phyloP scores from a whole-genome alignment of 2,797 vertebrate genomes.

The Sebastes nivosus region DNA sequence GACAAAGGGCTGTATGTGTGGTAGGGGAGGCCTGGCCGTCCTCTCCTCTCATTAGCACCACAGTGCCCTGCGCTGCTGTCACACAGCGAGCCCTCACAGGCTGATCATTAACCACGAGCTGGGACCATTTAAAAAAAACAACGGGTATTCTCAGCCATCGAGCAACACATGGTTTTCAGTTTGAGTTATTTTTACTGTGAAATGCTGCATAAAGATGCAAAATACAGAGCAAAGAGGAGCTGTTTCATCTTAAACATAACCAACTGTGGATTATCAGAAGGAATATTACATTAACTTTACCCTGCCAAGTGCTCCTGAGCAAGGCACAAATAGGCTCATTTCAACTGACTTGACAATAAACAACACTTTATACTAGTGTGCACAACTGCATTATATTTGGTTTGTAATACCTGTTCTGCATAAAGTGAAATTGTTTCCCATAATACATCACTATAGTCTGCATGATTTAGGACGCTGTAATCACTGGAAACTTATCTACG shows the following conservation, averaged over 20 bases:
- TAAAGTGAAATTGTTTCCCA: background rate
- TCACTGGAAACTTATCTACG: background rate
- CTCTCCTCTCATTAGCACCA: conserved; percentile 83
- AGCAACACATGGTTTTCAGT: background rate
- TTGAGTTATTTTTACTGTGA: background rate
- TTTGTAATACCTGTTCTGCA: background rate
- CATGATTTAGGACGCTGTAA: background rate
- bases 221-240: background rate
- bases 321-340: background rate
- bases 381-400: background rate
- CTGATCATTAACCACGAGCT: conserved; percentile 77
- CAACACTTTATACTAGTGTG: background rate
- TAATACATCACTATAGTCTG: background rate
- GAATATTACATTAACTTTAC: background rate
- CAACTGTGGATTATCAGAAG: background rate
- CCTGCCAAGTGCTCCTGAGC: background rate
- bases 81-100: conserved; percentile 76
- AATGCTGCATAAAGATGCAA: background rate
- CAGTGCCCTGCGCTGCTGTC: conserved; percentile 76
- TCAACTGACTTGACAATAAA: background rate
- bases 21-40: conserved; percentile 71
- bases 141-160: background rate
- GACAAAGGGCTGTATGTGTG: conserved; percentile 74
- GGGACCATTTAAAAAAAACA: conserved; percentile 16
- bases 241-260: background rate